Evolutionary conservation across 1,140 invertebrate species (phyloP).

Genomic region (Zaprionus africanus): DNA sequence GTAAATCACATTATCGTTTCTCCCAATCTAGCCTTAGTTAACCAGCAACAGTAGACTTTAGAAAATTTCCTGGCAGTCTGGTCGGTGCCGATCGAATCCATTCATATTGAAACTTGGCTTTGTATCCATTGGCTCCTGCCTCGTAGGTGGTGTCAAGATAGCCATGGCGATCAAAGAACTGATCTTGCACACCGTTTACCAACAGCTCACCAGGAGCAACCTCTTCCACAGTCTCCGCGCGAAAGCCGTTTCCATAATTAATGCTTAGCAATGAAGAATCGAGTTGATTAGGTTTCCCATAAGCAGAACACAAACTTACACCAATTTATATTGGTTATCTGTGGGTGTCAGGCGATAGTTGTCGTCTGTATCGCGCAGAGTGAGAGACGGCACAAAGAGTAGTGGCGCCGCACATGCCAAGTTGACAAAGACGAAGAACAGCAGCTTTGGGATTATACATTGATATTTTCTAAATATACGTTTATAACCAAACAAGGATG

Average conservation of each 20-base stretch:
- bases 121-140: conserved; percentile 50
- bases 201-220: conserved; percentile 36
- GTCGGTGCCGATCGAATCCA: too few relatives aligned
- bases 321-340: conserved; percentile 30
- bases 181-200: too few relatives aligned
- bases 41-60: too few relatives aligned
- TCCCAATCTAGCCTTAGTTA: background rate
- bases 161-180: too few relatives aligned
- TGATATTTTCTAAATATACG: background rate
- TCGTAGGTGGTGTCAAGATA: conserved; percentile 28
- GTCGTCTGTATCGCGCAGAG: background rate
- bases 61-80: too few relatives aligned
- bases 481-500: background rate
- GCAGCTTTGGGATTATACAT: conserved; percentile 16
- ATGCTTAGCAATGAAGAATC: background rate
- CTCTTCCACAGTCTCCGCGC: conserved; percentile 42
- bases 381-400: conserved; percentile 26
- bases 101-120: too few relatives aligned
- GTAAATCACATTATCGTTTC: too few relatives aligned
- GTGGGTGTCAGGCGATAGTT: conserved; percentile 18
- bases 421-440: conserved; percentile 25
- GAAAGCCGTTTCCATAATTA: background rate
- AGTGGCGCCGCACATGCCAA: background rate
- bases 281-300: background rate
- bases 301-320: background rate